Base-by-base conservation (phyloP, 2,888 invertebrate species). In the Melipona bicolor region DNA sequence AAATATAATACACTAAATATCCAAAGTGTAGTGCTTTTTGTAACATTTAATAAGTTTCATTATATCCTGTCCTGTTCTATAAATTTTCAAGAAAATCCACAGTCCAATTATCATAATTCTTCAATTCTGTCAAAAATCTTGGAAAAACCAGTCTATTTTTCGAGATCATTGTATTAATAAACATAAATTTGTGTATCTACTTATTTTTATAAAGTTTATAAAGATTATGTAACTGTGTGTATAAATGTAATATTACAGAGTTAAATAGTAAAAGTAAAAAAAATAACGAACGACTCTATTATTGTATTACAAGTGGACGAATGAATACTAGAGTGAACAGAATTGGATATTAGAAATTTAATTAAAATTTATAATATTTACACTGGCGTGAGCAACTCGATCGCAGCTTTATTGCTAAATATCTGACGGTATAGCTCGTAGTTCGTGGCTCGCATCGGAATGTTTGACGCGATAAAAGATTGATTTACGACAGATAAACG, bases 401-500 rank as follows among this genome's bases (percentile, higher is more conserved):
- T 74, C 59, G 54, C 56, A 32, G 19, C 19, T 32, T n/a, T 52
- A 73, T 64, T 52, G 19, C 17, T 36, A 15, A 5, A 70, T 36
- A 49, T 54, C n/a, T 54, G 32, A n/a, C 24, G 49, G 59, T 36
- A 61, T 54, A 36, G 9, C n/a, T 62, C 43, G 54, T 17, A 49
- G 21, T 61, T 17, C 21, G 56, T 27, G 27, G 54, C 17, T 27
- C n/a, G 5, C 36, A 56, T 36, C 3, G 21, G 5, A 49, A 19
- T 64, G 36, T 52, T 77, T 43, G 9, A 52, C 50, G 19, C 36
- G 52, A 82, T 56, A 49, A 52, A 69, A 36, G 36, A 59, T 83
- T 77, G 61, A 83, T 78, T 73, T 83, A 62, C 21, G 50, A 13
- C 56, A 24, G 27, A 72, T 71, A 67, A 79, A 78, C 27, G 52